Evolutionary conservation across 2,797 vertebrate species (phyloP).

Genomic region (Sorex maritimensis): DNA sequence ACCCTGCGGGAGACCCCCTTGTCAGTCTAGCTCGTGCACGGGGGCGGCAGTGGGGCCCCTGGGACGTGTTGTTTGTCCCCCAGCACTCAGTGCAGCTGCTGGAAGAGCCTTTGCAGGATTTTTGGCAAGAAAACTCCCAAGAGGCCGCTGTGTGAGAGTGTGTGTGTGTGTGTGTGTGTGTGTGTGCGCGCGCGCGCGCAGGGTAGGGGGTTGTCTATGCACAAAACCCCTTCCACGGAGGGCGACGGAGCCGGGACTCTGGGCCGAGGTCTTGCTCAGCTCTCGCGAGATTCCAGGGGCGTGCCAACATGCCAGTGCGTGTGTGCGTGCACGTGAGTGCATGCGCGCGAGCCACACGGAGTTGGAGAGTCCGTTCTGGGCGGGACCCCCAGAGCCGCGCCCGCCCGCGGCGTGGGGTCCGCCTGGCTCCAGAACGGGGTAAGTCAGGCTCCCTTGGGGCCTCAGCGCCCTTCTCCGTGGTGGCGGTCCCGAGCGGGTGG

Average conservation of each 20-base stretch:
- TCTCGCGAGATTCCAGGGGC: background rate
- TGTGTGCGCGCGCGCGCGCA: no score
- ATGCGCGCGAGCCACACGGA: background rate
- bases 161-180: no score
- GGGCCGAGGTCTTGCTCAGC: background rate
- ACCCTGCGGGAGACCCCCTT: no score
- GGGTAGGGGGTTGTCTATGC: background rate
- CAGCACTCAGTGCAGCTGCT: background rate
- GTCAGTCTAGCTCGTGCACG: no score
- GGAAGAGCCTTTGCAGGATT: slow-evolving; percentile 17
- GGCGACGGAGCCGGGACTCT: background rate
- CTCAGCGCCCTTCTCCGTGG: no score
- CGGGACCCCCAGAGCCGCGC: background rate
- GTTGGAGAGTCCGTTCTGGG: background rate
- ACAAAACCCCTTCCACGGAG: background rate
- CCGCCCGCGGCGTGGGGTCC: no score
- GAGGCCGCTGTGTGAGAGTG: background rate
- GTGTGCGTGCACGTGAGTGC: background rate
- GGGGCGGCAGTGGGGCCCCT: no score
- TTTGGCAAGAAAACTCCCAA: slow-evolving; percentile 8
- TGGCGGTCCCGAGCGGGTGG: no score
- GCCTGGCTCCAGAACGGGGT: background rate
- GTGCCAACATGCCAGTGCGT: background rate
- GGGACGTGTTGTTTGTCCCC: background rate
- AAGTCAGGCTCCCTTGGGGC: background rate